Percentiles rank a stretch among this genome's conserved stretches.
phyloP scores from a whole-genome alignment of 2,888 invertebrate genomes.

The Eristalinus sepulchralis region DNA sequence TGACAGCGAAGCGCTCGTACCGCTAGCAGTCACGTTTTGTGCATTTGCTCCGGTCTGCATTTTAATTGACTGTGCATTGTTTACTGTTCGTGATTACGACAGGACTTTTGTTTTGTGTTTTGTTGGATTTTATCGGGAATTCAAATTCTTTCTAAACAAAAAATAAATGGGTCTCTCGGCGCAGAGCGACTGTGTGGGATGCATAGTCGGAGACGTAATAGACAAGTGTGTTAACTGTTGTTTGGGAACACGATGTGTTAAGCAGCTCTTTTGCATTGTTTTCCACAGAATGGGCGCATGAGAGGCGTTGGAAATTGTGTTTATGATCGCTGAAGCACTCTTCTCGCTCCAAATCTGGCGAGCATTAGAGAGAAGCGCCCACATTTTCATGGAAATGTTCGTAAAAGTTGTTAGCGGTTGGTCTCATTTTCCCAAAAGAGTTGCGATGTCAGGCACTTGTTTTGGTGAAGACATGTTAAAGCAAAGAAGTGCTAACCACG shows the following conservation, averaged over 20 bases:
- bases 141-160: background rate
- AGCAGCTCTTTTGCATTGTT: background rate
- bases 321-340: too few species aligned
- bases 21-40: constrained; percentile 56
- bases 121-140: background rate
- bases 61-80: constrained; percentile 56
- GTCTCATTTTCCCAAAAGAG: too few species aligned
- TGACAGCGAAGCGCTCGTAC: constrained; percentile 13
- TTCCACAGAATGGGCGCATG: background rate
- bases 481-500: too few species aligned
- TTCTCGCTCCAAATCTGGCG: too few species aligned
- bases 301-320: too few species aligned
- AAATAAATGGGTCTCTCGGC: background rate
- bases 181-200: background rate
- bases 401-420: too few species aligned
- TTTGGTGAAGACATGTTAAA: too few species aligned
- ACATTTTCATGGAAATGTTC: too few species aligned
- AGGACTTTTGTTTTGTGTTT: constrained; percentile 19
- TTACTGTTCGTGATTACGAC: constrained; percentile 42
- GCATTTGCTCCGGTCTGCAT: constrained; percentile 28
- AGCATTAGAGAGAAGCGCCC: too few species aligned
- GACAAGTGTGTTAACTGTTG: background rate
- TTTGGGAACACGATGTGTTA: background rate
- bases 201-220: background rate
- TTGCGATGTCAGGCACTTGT: too few species aligned